phyloP scores from a whole-genome alignment of 2,888 invertebrate genomes.

The Pristionchus entomophagus region DNA sequence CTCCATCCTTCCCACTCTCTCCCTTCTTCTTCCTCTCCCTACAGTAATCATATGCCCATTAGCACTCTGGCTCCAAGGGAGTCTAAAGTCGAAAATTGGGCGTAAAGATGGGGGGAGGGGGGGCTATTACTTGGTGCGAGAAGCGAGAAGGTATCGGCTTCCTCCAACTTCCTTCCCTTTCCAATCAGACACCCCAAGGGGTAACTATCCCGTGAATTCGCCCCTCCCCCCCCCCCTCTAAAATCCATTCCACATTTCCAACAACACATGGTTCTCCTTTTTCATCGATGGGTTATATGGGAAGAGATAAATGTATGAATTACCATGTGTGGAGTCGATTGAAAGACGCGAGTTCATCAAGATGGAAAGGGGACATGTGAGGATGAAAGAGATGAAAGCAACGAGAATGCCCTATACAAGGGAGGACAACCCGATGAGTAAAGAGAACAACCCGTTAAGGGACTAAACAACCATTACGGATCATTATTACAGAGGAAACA shows the following conservation, averaged over 20 bases:
- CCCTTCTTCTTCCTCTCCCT: constrained; percentile 26
- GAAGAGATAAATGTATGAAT: constrained; percentile 18
- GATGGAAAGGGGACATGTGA: not conserved
- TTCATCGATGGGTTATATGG: constrained; percentile 29
- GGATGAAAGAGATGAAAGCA: not conserved
- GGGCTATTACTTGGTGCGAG: constrained; percentile 17
- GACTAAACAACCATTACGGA: not conserved
- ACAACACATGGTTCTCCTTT: constrained; percentile 18
- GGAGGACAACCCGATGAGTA: constrained; percentile 1
- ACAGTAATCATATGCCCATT: constrained; percentile 15
- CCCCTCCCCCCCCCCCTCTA: not conserved
- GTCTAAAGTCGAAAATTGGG: constrained; percentile 46
- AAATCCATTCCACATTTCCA: not conserved
- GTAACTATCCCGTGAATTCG: constrained; percentile 2
- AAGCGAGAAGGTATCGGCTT: constrained; percentile 40
- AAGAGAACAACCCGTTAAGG: not conserved
- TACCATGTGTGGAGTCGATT: not conserved
- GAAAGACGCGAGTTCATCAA: not conserved
- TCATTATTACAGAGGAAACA: not conserved
- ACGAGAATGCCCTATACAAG: not conserved
- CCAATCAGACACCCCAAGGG: constrained; percentile 18
- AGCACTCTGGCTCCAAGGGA: constrained; percentile 4
- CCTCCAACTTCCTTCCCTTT: constrained; percentile 37
- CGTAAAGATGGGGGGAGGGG: constrained; percentile 28
- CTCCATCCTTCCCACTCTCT: constrained; percentile 2